Percentiles rank a stretch among this genome's conserved stretches.
These are phyloP conservation scores for Philereme transversata DNA, from an alignment of 2,888 invertebrate genomes.

Conservation along the genomic window DNA sequence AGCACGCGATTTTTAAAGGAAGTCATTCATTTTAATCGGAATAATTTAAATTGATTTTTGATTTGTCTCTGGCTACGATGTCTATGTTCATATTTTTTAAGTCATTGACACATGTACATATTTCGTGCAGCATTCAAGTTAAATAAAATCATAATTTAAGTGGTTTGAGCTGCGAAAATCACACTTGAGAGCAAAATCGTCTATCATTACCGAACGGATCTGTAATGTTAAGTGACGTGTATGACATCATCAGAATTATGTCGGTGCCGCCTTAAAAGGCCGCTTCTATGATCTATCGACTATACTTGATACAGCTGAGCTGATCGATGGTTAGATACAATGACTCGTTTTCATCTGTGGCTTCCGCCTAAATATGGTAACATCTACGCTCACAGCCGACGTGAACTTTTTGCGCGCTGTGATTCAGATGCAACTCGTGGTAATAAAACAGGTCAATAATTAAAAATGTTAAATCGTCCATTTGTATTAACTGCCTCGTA, in stretches of 20 bases:
- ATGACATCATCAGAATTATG: conserved; percentile 78
- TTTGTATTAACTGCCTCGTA: conserved; percentile 22
- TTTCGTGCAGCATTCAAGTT: not conserved
- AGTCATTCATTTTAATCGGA: conserved; percentile 10
- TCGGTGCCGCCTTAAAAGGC: conserved; percentile 75
- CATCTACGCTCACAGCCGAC: conserved; percentile 16
- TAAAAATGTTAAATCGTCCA: conserved; percentile 25
- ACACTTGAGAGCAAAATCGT: conserved; percentile 31
- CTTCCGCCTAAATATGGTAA: conserved; percentile 42
- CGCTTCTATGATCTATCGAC: conserved; percentile 73
- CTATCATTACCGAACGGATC: conserved; percentile 50
- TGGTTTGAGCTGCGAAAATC: conserved; percentile 12
- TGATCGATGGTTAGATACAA: conserved; percentile 52
- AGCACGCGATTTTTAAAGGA: conserved; percentile 30
- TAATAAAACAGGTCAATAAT: conserved; percentile 29
- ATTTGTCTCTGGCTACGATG: not conserved
- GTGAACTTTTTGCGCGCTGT: conserved; percentile 27
- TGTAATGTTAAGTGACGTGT: conserved; percentile 52
- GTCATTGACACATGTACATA: not conserved
- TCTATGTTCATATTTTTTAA: not conserved
- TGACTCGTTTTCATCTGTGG: conserved; percentile 29
- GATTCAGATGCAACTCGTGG: conserved; percentile 35
- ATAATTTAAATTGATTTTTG: not conserved
- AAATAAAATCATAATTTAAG: conserved; percentile 6
- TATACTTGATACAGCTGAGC: conserved; percentile 72